Evolutionary conservation across 2,888 invertebrate genomes (phyloP), one percentile per base, ranked within the genome.

Genomic region (Bombyx huttoni): DNA sequence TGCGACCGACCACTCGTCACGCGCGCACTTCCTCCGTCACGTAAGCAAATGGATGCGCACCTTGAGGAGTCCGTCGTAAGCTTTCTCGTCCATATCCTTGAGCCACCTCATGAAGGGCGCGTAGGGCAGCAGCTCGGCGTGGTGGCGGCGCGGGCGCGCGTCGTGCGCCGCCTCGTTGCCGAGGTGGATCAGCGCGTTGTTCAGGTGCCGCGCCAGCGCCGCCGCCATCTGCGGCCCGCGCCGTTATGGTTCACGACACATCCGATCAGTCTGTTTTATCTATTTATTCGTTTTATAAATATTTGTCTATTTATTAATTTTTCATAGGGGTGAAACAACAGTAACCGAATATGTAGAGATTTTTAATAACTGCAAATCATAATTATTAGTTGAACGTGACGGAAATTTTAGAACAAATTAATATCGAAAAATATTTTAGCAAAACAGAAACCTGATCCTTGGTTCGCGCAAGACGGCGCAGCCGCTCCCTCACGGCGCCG

Each of bases 131-230:
- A 99, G 91, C 73, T 97, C 96, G 53, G 92, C 91, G 84, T 98
- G 98, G 62, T 96, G 94, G 71, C 96, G 64, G 94, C 62, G 93
- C 92, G 58, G 58, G 54, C 59, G 61, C 54, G 61, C 50, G 55
- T 67, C 70, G 56, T 64, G 68, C 55, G 77, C 75, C 51, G 86
- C 87, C 69, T 87, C 90, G 75, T 91, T 91, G 51, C 92, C 98
- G 87, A 97, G 92, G 84, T 98, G 97, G 68, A 98, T 96, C 64
- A 99, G 97, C 51, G 97, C 90, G 87, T 98, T 98, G 77, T 98
- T 98, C 51, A 99, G 90, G 78, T 98, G 97, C 14, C 97, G 91
- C 55, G 95, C 94, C 52, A 98, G 91, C 48, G 94, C 92, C 53
- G 93, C 91, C 0, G 96, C 94, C 49, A 78, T 59, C 65, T 68